These are phyloP conservation scores for Eremobia ochroleuca DNA, from an alignment of 2,888 invertebrate species.

Conservation along the genomic window DNA sequence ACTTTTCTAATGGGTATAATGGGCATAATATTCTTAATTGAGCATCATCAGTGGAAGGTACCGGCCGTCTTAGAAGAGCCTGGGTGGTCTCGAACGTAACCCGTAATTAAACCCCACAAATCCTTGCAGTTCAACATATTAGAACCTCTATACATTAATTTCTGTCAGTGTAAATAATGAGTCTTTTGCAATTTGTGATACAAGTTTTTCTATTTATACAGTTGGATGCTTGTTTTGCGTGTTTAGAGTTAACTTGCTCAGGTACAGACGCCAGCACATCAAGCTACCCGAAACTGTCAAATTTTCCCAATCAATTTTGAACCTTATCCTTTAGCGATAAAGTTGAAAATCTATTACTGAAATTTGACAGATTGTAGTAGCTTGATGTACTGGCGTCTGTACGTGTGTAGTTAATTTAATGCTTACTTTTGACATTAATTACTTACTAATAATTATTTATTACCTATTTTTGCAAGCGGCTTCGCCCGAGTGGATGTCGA, in stretches of 20 bases:
- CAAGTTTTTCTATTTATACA: slow-evolving; percentile 50
- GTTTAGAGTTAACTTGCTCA: slow-evolving; percentile 2
- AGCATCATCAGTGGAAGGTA: slow-evolving; percentile 63
- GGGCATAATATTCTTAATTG: slow-evolving; percentile 72
- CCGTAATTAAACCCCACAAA: slow-evolving; percentile 72
- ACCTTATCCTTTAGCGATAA: too few species aligned
- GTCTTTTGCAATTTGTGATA: slow-evolving; percentile 19
- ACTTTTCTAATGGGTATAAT: slow-evolving; percentile 72
- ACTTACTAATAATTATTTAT: neutral
- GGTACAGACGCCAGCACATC: too few species aligned
- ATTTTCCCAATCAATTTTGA: too few species aligned
- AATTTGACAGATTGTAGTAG: too few species aligned
- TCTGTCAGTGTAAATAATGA: slow-evolving; percentile 42
- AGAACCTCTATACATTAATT: slow-evolving; percentile 46
- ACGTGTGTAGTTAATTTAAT: neutral
- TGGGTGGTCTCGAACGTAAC: slow-evolving; percentile 75
- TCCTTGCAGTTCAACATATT: slow-evolving; percentile 59
- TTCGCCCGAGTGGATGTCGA: neutral
- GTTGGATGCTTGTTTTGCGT: neutral
- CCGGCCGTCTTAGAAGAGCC: slow-evolving; percentile 37
- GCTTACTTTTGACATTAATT: neutral
- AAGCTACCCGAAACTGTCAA: too few species aligned
- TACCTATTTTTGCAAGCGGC: neutral
- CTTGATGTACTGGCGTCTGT: too few species aligned
- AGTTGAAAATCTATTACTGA: too few species aligned